phyloP scores from a whole-genome alignment of 2,797 vertebrate genomes.

The Euphonia xanthogaster region DNA sequence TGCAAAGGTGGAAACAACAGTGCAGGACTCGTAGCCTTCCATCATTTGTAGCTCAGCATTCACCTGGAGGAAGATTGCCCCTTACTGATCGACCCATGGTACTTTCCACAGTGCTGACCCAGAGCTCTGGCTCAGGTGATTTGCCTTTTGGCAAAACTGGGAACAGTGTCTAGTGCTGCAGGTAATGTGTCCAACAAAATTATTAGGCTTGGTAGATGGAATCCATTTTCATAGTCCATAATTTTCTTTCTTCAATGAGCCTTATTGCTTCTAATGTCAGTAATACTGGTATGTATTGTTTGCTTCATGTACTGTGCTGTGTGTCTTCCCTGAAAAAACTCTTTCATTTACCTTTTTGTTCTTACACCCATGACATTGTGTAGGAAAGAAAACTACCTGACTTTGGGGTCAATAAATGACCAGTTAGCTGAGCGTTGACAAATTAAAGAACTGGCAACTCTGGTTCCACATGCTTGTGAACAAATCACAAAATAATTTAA shows the following conservation, averaged over 20 bases:
- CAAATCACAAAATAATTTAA: background rate
- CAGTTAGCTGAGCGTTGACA: background rate
- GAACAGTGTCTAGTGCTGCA: background rate
- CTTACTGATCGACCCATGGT: background rate
- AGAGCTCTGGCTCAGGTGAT: background rate
- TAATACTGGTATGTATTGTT: background rate
- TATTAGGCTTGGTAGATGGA: background rate
- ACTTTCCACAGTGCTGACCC: background rate
- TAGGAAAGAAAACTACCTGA: background rate
- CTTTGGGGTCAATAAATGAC: background rate
- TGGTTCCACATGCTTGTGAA: background rate
- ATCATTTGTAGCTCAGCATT: background rate
- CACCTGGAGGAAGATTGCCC: background rate
- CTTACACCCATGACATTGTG: background rate
- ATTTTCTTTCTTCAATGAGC: background rate
- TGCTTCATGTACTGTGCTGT: background rate
- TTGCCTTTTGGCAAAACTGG: background rate
- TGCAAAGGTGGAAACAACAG: background rate
- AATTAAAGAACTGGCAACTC: background rate
- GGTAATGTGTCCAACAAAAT: background rate
- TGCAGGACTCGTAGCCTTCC: background rate
- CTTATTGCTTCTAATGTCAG: background rate
- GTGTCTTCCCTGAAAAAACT: background rate
- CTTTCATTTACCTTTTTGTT: background rate
- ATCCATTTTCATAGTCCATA: background rate